These are phyloP conservation scores for Heliothis peltigera DNA, from an alignment of 2,888 invertebrate species.

Conservation along the genomic window DNA sequence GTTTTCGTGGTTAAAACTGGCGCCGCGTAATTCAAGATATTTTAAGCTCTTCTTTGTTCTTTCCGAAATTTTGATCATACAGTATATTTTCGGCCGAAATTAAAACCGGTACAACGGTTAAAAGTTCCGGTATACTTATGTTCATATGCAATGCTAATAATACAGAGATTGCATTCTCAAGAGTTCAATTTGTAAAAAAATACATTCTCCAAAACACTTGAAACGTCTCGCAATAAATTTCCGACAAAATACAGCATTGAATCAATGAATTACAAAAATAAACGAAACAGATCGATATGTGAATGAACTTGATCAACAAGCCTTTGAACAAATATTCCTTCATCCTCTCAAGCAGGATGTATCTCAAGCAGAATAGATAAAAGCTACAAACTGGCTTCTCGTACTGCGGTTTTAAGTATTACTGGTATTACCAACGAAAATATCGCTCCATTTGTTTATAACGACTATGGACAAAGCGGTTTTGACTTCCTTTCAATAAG, in stretches of 20 bases:
- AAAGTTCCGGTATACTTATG: constrained; percentile 44
- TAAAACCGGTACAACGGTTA: constrained; percentile 44
- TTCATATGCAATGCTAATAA: constrained; percentile 31
- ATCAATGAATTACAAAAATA: constrained; percentile 34
- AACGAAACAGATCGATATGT: constrained; percentile 30
- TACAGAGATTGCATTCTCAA: constrained; percentile 23
- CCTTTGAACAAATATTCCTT: constrained; percentile 35
- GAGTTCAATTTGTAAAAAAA: neutral
- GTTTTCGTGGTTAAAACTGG: constrained; percentile 33
- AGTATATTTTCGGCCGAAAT: neutral
- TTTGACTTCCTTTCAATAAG: constrained; percentile 85
- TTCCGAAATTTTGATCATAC: constrained; percentile 1
- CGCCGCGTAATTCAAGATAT: constrained; percentile 22
- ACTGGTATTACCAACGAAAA: constrained; percentile 58
- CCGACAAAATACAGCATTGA: constrained; percentile 20
- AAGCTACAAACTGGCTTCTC: constrained; percentile 51
- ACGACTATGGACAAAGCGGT: constrained; percentile 76
- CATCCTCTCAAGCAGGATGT: constrained; percentile 46
- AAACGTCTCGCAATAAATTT: constrained; percentile 7
- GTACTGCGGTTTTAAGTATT: constrained; percentile 57
- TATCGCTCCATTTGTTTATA: constrained; percentile 75
- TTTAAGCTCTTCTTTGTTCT: constrained; percentile 31
- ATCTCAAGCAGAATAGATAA: constrained; percentile 54
- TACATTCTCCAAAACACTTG: constrained; percentile 2
- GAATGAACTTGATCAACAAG: constrained; percentile 35